Percentiles rank a stretch among this genome's conserved stretches.
Conservation (phyloP, 2,797 vertebrate species). For the Lepus townsendii region DNA sequence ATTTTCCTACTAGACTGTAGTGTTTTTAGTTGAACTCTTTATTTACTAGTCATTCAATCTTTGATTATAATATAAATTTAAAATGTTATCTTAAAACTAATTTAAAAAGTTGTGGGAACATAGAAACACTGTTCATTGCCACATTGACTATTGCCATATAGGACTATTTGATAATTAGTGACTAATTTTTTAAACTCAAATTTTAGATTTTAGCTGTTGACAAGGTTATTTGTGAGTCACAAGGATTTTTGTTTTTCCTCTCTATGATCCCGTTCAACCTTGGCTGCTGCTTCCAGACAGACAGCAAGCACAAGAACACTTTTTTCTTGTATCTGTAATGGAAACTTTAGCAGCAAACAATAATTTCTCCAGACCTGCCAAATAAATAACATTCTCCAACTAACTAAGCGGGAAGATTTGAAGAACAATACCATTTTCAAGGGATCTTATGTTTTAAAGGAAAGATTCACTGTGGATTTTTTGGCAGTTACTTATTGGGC, state of each 20-base stretch:
- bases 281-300: not conserved
- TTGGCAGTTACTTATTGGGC: not conserved
- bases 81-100: too few relatives aligned
- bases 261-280: not conserved
- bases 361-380: slow-evolving; percentile 23
- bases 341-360: not conserved
- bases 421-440: slow-evolving; percentile 64
- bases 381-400: slow-evolving; percentile 14
- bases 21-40: too few relatives aligned
- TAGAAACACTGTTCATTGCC: not conserved
- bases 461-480: slow-evolving; percentile 51
- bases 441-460: slow-evolving; percentile 45
- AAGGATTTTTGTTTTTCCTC: not conserved
- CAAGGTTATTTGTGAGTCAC: not conserved
- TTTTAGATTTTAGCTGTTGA: not conserved
- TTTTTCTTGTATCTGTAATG: not conserved
- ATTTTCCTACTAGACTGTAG: too few relatives aligned
- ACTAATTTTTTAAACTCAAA: not conserved
- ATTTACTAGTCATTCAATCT: too few relatives aligned
- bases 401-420: slow-evolving; percentile 67
- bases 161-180: slow-evolving; percentile 5
- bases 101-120: too few relatives aligned
- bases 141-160: slow-evolving; percentile 18
- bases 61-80: too few relatives aligned
- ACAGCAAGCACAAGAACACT: not conserved